Evolutionary conservation across 2,888 invertebrate genomes (phyloP), one percentile per base, ranked within the genome.

Genomic region (Brenthis daphne): DNA sequence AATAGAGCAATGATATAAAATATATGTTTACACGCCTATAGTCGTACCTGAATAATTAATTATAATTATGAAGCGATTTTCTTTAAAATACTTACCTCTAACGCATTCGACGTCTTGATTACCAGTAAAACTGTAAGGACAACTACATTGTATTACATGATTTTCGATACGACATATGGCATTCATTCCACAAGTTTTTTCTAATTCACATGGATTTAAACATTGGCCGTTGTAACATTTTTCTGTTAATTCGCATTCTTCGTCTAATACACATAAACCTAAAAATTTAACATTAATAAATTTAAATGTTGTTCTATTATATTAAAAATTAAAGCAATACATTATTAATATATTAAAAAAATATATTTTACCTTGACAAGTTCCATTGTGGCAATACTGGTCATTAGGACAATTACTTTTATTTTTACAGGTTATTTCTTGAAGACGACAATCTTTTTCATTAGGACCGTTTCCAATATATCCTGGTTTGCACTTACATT

Each of bases 91-190:
- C 95, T 93, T 89, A 96, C 96, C 93, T 94, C 98, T 94, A 5
- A 97, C 96, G 85, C 98, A 98, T 91, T 98, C 98, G 48, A 96
- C 93, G 73, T 95, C 95, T 65, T 96, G 95, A 83, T 97, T 96
- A 72, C 98, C 98, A 47, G 97, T 97, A 83, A 98, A 98, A 63
- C 96, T 97, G 47, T 94, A 93, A 3, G 97, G 97, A 82, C 98
- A 98, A 75, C 94, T 94, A 83, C 98, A 98, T 80, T 95, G 95
- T 79, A 96, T 96, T 14, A 94, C 89, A 81, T 98, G 97, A 79
- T 94, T 95, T 55, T 93, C 92, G 13, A 96, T 95, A 57, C 92
- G 90, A 78, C 98, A 98, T 70, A 96, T 87, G 16, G 97, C 96
- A 83, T 98, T 97, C 80, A 97, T 94, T 63, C 98, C 98, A 83